These are phyloP conservation scores for Calidris pugnax DNA, from an alignment of 2,113 vertebrate species.

Conservation along the genomic window DNA sequence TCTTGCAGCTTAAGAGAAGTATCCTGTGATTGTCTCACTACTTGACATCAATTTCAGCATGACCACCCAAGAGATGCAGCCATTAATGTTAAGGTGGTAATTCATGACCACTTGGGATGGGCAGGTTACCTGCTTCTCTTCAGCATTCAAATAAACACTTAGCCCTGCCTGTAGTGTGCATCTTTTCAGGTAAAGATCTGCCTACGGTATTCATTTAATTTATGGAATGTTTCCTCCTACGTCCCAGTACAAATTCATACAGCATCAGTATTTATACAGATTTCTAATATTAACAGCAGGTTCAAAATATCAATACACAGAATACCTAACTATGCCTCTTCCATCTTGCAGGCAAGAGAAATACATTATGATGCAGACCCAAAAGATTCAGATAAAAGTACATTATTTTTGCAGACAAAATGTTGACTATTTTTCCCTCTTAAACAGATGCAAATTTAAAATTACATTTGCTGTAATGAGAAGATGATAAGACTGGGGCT, in stretches of 20 bases:
- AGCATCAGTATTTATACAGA: background rate
- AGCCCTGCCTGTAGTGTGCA: background rate
- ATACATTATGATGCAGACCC: background rate
- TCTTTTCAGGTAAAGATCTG: background rate
- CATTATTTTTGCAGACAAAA: background rate
- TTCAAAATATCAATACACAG: background rate
- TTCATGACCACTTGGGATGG: background rate
- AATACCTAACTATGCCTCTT: background rate
- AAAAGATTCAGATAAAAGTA: background rate
- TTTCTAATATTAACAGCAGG: background rate
- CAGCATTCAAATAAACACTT: background rate
- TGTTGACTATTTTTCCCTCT: background rate
- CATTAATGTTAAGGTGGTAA: background rate
- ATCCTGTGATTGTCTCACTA: background rate
- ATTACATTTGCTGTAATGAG: background rate
- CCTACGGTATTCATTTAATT: background rate
- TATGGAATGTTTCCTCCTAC: background rate
- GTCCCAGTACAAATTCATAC: background rate
- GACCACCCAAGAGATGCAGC: background rate
- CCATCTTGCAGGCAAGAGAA: background rate
- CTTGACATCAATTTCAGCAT: background rate
- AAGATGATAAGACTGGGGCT: background rate
- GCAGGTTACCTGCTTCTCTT: background rate
- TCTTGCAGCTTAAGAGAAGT: background rate
- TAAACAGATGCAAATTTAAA: slow-evolving; percentile 3